Conservation (phyloP, 1,140 invertebrate genomes). For the Panulirus ornatus region DNA sequence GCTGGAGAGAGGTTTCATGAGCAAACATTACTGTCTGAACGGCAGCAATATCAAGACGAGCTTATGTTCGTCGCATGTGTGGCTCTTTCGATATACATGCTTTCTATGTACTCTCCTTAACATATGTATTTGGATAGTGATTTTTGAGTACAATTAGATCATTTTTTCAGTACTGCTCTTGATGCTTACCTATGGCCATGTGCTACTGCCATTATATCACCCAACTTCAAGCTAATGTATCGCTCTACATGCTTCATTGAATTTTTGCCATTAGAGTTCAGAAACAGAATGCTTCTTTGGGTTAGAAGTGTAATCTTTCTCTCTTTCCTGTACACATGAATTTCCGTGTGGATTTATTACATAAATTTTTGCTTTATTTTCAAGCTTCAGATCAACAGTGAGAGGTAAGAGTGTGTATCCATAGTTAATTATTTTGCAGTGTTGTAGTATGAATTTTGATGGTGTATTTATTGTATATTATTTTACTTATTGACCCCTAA, state of each 20-base stretch:
- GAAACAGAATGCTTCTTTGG: constrained; percentile 16
- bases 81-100: constrained; percentile 38
- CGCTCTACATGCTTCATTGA: constrained; percentile 15
- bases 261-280: constrained; percentile 29
- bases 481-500: not conserved
- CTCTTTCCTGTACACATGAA: constrained; percentile 45
- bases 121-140: constrained; percentile 5
- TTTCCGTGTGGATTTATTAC: not conserved
- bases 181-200: constrained; percentile 37
- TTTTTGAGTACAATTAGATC: constrained; percentile 16
- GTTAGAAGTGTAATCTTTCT: constrained; percentile 32
- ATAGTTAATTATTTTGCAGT: constrained; percentile 5
- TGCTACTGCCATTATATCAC: constrained; percentile 34
- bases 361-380: constrained; percentile 39
- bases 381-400: constrained; percentile 60
- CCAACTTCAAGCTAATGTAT: constrained; percentile 31
- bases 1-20: constrained; percentile 18
- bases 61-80: constrained; percentile 48
- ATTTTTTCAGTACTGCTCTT: constrained; percentile 21
- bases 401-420: constrained; percentile 52
- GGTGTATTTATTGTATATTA: not conserved
- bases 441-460: not conserved
- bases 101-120: constrained; percentile 32
- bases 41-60: constrained; percentile 26
- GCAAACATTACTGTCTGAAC: not conserved